Base-by-base conservation (phyloP, 2,888 invertebrate genomes). In the Tiliacea aurago region DNA sequence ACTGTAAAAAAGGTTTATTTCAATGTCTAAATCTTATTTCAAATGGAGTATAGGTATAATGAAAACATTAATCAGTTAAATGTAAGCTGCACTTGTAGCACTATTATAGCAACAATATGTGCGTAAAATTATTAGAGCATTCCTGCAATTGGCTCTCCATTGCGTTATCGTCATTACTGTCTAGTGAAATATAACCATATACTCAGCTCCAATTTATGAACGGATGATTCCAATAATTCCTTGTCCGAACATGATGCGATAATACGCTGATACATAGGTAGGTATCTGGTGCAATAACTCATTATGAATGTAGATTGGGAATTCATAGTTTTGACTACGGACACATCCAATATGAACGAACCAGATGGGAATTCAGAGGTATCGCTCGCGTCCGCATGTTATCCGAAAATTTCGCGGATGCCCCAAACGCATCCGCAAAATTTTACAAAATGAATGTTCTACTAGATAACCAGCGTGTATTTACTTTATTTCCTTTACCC, bases 151-250 rank as follows among this genome's bases (percentile, higher is more conserved):
- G 64, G 49, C 37, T 70, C 37, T 66, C 69, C n/a, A 55, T 23
- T 59, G 67, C 28, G 69, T 59, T 81, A 77, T 81, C 76, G 73
- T 67, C 68, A 74, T 80, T 51, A 51, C 66, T 71, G 53, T 37
- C 41, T 43, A 58, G 59, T 68, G 43, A 74, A 56, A 49, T 68
- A 80, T 59, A 49, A 67, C 41, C 53, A 58, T 56, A 68, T 43
- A 77, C 67, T 64, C 15, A 0, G 67, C 47, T 70, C 28, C 43
- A 72, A 76, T 84, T 76, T 76, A 72, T 80, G 72, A 80, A 83
- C 84, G 70, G 70, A 68, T 70, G 67, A 43, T 74, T 80, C 58
- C 56, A 73, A 85, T 83, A 71, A 66, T 56, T 74, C 58, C 53
- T 28, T 45, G 63, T 64, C 56, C 13, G 28, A 68, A n/a, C 69